Conservation (phyloP, 1,140 invertebrate genomes). For the Drosophila willistoni region DNA sequence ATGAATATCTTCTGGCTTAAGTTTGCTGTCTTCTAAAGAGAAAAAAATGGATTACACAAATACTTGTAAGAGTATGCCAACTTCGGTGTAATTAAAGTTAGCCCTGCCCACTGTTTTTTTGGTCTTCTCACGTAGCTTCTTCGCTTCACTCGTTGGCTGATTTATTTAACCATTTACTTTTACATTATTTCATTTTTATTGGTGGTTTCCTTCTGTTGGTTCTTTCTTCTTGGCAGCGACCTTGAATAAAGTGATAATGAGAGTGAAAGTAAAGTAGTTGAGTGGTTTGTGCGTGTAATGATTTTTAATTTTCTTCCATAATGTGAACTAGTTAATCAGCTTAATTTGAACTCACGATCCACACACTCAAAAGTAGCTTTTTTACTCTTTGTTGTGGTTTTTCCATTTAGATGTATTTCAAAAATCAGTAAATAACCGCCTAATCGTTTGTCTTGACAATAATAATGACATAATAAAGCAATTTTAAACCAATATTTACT, state of each 20-base stretch:
- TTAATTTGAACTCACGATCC: not conserved
- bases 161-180: conserved; percentile 50
- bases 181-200: conserved; percentile 49
- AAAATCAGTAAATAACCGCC: no score
- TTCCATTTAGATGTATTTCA: no score
- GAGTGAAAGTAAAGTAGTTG: conserved; percentile 55
- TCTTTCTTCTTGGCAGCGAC: conserved; percentile 52
- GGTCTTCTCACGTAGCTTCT: conserved; percentile 47
- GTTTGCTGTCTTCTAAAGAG: no score
- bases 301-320: conserved; percentile 41
- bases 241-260: conserved; percentile 49
- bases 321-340: not conserved
- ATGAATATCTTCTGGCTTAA: no score
- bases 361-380: no score
- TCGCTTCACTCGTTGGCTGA: conserved; percentile 44
- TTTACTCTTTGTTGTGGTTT: no score
- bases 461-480: no score
- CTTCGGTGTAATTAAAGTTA: no score
- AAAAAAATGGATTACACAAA: no score
- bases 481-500: no score
- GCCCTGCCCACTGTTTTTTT: conserved; percentile 11
- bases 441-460: no score
- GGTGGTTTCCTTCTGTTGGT: conserved; percentile 33
- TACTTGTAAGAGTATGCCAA: no score
- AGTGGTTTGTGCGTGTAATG: conserved; percentile 42